These are phyloP conservation scores for Leptopilina syphax DNA, from an alignment of 2,888 invertebrate species.

Conservation along the genomic window DNA sequence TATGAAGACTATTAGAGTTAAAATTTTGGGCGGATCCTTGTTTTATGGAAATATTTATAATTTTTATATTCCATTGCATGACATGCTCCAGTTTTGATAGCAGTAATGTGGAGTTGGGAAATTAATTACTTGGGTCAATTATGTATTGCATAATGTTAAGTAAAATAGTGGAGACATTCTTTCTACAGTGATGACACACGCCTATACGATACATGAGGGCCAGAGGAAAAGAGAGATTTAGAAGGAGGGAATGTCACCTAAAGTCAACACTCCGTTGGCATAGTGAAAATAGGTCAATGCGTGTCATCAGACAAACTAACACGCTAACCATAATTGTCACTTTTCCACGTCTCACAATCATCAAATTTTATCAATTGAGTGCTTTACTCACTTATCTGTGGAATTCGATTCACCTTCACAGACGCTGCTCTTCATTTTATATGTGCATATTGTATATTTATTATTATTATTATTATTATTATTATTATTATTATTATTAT, in stretches of 20 bases:
- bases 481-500: background rate
- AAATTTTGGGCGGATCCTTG: too few relatives aligned
- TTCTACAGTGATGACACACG: background rate
- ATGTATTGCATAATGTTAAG: background rate
- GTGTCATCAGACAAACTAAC: constrained; percentile 2
- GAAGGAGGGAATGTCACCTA: constrained; percentile 32
- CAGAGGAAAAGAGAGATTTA: constrained; percentile 11
- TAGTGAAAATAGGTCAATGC: constrained; percentile 21
- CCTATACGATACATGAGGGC: too few relatives aligned
- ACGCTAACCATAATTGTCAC: constrained; percentile 17
- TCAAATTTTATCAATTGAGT: too few relatives aligned
- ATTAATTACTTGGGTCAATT: constrained; percentile 9
- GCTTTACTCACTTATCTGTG: too few relatives aligned
- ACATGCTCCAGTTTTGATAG: background rate
- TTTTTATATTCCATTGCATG: too few relatives aligned
- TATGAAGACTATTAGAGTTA: too few relatives aligned
- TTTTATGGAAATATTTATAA: too few relatives aligned
- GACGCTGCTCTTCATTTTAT: too few relatives aligned
- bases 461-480: background rate
- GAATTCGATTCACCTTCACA: too few relatives aligned
- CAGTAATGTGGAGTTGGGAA: background rate
- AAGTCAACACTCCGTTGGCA: background rate
- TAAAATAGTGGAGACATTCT: background rate
- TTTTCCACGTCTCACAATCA: too few relatives aligned
- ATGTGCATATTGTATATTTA: too few relatives aligned